Conservation (phyloP, 2,113 vertebrate genomes). For the Brienomyrus brachyistius region DNA sequence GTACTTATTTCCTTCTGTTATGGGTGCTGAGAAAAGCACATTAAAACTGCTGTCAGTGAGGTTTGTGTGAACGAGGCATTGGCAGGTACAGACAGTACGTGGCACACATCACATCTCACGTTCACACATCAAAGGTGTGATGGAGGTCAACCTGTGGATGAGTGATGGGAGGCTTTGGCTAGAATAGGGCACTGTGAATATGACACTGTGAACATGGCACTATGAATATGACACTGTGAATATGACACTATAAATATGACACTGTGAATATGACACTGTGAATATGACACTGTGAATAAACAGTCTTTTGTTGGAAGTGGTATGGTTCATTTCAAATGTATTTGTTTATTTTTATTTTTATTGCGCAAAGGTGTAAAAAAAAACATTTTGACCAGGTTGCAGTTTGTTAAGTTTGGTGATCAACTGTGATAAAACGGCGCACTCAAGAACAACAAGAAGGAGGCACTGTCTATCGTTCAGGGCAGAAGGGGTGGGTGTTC, state of each 20-base stretch:
- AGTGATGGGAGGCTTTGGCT: not conserved
- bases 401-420: not conserved
- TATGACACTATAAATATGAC: too few species aligned
- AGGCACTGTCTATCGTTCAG: not conserved
- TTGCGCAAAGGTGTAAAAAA: not conserved
- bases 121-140: slow-evolving; percentile 26
- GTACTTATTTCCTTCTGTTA: not conserved
- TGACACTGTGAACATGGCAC: not conserved
- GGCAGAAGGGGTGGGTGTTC: not conserved
- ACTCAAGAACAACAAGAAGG: not conserved
- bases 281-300: not conserved
- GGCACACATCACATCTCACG: slow-evolving; percentile 19
- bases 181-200: not conserved
- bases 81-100: slow-evolving; percentile 11
- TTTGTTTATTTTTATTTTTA: not conserved
- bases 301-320: not conserved
- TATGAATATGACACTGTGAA: too few species aligned
- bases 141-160: not conserved
- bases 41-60: slow-evolving; percentile 15
- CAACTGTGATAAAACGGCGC: not conserved
- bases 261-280: not conserved
- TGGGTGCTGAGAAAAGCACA: not conserved
- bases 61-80: slow-evolving; percentile 23
- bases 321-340: not conserved
- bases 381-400: not conserved